A percentile compares a stretch with the other conserved stretches of the same genome.
These are phyloP conservation scores for Drosophila pallidifrons DNA, from an alignment of 1,140 invertebrate species.

Conservation along the genomic window DNA sequence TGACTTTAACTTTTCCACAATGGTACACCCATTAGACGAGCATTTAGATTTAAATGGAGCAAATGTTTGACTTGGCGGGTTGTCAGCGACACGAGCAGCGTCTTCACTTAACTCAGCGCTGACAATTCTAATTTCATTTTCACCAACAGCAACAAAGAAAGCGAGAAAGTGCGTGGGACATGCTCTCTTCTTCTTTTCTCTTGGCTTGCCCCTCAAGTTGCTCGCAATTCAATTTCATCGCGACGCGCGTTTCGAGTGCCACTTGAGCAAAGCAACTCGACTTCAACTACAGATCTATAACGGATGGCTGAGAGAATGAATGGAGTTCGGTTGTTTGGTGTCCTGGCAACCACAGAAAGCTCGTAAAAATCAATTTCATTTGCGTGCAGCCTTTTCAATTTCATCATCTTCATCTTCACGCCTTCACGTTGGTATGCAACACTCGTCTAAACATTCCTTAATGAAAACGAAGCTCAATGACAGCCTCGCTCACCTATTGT, in stretches of 20 bases:
- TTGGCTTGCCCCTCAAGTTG: slow-evolving; percentile 31
- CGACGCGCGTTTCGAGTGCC: slow-evolving; percentile 60
- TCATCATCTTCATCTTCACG: slow-evolving; percentile 10
- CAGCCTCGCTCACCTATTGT: slow-evolving; percentile 72
- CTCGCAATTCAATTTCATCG: slow-evolving; percentile 78
- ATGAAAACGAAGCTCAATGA: slow-evolving; percentile 59
- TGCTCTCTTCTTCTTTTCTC: not conserved
- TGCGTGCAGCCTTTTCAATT: slow-evolving; percentile 68
- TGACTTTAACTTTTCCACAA: slow-evolving; percentile 68
- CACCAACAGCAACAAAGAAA: slow-evolving; percentile 47
- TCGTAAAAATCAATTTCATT: slow-evolving; percentile 80
- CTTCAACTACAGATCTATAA: slow-evolving; percentile 63
- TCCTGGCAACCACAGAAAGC: slow-evolving; percentile 56
- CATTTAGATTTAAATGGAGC: slow-evolving; percentile 65
- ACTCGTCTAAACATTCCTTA: slow-evolving; percentile 63
- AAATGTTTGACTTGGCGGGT: slow-evolving; percentile 58
- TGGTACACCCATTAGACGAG: slow-evolving; percentile 55
- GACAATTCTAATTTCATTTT: slow-evolving; percentile 83
- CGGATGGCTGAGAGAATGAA: not conserved
- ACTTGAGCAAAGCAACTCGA: slow-evolving; percentile 40
- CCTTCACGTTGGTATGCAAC: slow-evolving; percentile 68
- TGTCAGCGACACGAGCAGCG: slow-evolving; percentile 63
- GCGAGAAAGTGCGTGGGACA: slow-evolving; percentile 1
- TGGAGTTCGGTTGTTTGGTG: not conserved
- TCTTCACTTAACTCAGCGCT: slow-evolving; percentile 47